Base-by-base conservation (phyloP, 2,888 invertebrate species). In the Lucinisca nassula region DNA sequence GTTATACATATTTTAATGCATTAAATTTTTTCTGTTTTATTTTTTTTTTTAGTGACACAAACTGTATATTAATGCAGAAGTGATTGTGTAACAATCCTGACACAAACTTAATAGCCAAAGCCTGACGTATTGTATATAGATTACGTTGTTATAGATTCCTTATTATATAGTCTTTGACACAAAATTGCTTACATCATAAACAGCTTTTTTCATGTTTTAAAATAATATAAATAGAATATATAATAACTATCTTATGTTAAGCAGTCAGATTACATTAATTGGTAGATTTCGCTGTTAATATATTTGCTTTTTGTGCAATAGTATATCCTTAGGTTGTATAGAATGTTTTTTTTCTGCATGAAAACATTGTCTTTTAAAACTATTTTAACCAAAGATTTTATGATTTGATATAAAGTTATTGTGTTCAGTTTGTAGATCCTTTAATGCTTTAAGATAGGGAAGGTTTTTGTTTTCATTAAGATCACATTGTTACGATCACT, bases 301-400 rank as follows among this genome's bases (percentile, higher is more conserved):
- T 67, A 67, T 58, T 58, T n/a, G 67, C 67, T 67, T 67, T 35
- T 67, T 67, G 67, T 67, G 67, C 67, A 67, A 67, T 67, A 67
- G 24, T 67, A 67, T 67, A 32, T 17, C 21, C 35, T 67, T 67
- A 67, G 67, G 67, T 67, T 67, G 67, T 67, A 67, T 24, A 67
- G 67, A 35, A 67, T 27, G n/a, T 51, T 21, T n/a, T 61, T 61
- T 61, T 61, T 6, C 4, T 61, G 61, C 61, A 30, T 61, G 30
- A 61, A 61, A 6, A 51, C n/a, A 21, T 51, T 51, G 51, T 61
- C 27, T 61, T 14, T 4, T 61, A 30, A 17, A 24, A 27, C 4
- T 35, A 21, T 67, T 67, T 35, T 67, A 67, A 67, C 67, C 67
- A 67, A 67, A 67, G 67, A 67, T 67, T 45, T 61, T 67, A 67